Percentiles rank a stretch among this genome's conserved stretches.
Evolutionary conservation across 2,797 vertebrate species (phyloP).

Genomic region (Hippopotamyrus pictus): DNA sequence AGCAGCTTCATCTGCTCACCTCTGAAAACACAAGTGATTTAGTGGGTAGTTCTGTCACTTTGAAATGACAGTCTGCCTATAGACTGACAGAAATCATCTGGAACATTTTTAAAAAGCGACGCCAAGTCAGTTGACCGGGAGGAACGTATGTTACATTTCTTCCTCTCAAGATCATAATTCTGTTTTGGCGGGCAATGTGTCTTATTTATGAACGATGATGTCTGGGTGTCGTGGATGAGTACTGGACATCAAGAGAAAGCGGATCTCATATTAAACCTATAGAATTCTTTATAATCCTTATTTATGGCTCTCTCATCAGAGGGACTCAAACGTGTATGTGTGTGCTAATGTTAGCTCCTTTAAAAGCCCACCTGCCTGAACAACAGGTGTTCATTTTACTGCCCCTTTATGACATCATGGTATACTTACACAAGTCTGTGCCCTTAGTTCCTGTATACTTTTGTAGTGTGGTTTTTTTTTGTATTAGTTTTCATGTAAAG

Average conservation of each 20-base stretch:
- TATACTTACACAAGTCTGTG: neutral
- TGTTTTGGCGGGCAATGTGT: neutral
- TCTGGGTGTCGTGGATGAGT: neutral
- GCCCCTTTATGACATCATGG: neutral
- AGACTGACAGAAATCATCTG: neutral
- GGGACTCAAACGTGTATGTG: constrained; percentile 34
- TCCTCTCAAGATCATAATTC: neutral
- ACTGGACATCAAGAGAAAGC: neutral
- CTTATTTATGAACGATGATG: constrained; percentile 6
- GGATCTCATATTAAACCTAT: neutral
- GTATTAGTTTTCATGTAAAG: neutral
- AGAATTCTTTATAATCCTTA: constrained; percentile 18
- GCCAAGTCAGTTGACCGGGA: constrained; percentile 7
- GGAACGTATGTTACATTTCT: constrained; percentile 14
- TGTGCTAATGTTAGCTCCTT: constrained; percentile 53
- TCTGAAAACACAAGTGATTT: neutral
- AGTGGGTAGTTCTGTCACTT: neutral
- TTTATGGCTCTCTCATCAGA: constrained; percentile 37
- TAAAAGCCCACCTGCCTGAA: constrained; percentile 56
- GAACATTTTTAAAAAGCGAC: neutral
- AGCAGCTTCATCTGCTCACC: neutral
- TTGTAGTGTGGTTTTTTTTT: neutral
- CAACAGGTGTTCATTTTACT: constrained; percentile 48
- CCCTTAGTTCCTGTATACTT: neutral
- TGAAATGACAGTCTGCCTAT: neutral